Evolutionary conservation across 2,113 vertebrate genomes (phyloP).

Genomic region (Tenrec ecaudatus): DNA sequence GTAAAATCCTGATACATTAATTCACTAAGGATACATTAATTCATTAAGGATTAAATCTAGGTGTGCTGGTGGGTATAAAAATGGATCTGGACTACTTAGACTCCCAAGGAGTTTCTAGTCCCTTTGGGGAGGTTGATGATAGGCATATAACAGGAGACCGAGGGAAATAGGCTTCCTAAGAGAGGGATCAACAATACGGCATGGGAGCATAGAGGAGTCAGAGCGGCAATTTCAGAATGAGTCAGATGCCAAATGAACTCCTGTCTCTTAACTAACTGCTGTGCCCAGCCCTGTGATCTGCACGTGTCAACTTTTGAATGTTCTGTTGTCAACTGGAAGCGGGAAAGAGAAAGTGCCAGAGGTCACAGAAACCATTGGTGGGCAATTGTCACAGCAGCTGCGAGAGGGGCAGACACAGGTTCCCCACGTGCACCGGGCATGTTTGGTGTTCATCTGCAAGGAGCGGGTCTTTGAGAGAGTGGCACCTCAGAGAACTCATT

Average conservation of each 20-base stretch:
- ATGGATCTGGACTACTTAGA: conserved; percentile 48
- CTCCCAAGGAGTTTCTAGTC: conserved; percentile 41
- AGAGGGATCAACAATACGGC: conserved; percentile 3
- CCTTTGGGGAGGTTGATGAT: conserved; percentile 42
- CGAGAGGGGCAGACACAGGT: neutral
- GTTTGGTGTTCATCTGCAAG: neutral
- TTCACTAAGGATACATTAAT: conserved; percentile 24
- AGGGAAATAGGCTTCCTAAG: neutral
- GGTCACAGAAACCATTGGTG: neutral
- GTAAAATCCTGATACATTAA: conserved; percentile 19
- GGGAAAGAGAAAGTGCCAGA: neutral
- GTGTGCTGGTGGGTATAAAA: neutral
- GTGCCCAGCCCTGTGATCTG: neutral
- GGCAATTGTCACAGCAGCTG: too few relatives aligned
- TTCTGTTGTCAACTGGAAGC: neutral
- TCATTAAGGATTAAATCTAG: conserved; percentile 24
- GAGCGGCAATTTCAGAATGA: neutral
- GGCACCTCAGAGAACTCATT: neutral
- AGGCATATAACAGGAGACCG: conserved; percentile 54
- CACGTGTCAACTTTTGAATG: conserved; percentile 47
- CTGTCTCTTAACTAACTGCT: neutral
- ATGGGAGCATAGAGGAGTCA: neutral
- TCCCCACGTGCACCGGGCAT: neutral
- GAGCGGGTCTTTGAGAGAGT: neutral
- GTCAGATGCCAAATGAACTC: neutral